Base-by-base conservation (phyloP, 2,888 invertebrate species). In the Leptopilina myrica region DNA sequence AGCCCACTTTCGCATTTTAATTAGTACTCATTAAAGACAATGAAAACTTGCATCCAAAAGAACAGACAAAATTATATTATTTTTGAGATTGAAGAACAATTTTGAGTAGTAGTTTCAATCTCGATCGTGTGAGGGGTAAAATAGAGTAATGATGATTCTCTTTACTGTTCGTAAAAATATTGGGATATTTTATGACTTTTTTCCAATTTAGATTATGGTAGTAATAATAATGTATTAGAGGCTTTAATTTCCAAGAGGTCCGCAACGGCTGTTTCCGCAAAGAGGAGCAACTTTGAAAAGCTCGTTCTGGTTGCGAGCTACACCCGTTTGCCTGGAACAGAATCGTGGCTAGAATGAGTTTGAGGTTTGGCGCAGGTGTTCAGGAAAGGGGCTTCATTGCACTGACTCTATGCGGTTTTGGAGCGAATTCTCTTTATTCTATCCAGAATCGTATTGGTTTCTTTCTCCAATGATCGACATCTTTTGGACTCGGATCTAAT, bases 301-400 rank as follows among this genome's bases (percentile, higher is more conserved):
- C 73, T 73, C 73, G 33, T 73, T 73, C 69, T 73, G 73, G 33
- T 26, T 56, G 53, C 26, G 53, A 73, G 56, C 73, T 73, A 73
- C 73, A 73, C 12, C 53, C 56, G 73, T 69, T 69, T 77, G 80
- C 49, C 77, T 64, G 76, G 33, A 80, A 78, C 76, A 80, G 78
- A 80, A 81, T 69, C 69, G 69, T 69, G 69, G 69, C 73, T 73
- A 26, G 73, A 73, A 80, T 81, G 59, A 80, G 77, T 82, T 82
- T 80, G 80, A 81, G 81, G 76, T 81, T 78, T 80, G 81, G 79
- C 81, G 78, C 82, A 82, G 81, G 73, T 81, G 80, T 59, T 76
- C 79, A 79, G 78, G 78, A 79, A 81, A 81, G 80, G 76, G 79
- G 81, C 78, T 33, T 33, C 33, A 33, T 33, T 33, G 33, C 33